Conservation (phyloP, 1,140 invertebrate genomes). For the Bombus difficillimus region DNA sequence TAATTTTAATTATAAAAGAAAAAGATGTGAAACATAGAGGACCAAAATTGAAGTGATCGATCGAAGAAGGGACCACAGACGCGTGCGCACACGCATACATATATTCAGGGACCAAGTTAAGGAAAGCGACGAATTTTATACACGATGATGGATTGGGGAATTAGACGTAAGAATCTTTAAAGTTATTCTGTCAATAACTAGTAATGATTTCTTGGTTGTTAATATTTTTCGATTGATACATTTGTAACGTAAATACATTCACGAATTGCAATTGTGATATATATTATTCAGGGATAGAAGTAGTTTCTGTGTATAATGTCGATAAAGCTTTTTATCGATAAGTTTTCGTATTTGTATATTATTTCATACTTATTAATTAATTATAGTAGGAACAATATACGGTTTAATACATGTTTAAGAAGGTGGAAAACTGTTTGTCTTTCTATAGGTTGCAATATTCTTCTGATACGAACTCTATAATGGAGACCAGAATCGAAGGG, state of each 20-base stretch:
- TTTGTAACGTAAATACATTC: neutral
- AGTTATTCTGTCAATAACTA: neutral
- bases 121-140: slow-evolving; percentile 2
- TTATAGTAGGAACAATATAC: neutral
- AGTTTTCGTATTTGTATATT: neutral
- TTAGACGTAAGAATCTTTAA: slow-evolving; percentile 87
- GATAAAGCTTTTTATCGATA: slow-evolving; percentile 5
- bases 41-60: slow-evolving; percentile 18
- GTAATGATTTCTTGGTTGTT: neutral
- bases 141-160: slow-evolving; percentile 90
- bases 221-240: neutral
- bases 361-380: neutral
- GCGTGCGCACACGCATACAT: neutral
- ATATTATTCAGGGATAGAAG: neutral
- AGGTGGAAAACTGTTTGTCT: neutral
- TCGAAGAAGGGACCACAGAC: slow-evolving; percentile 11
- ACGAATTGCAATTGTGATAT: neutral
- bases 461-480: neutral
- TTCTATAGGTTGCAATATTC: neutral
- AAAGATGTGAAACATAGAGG: neutral
- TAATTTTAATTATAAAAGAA: neutral
- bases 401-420: neutral
- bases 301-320: neutral
- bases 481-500: neutral
- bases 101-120: slow-evolving; percentile 17